Conservation (phyloP, 53 echinoderm and acorn worm genomes). For the Temnopleurus reevesii region DNA sequence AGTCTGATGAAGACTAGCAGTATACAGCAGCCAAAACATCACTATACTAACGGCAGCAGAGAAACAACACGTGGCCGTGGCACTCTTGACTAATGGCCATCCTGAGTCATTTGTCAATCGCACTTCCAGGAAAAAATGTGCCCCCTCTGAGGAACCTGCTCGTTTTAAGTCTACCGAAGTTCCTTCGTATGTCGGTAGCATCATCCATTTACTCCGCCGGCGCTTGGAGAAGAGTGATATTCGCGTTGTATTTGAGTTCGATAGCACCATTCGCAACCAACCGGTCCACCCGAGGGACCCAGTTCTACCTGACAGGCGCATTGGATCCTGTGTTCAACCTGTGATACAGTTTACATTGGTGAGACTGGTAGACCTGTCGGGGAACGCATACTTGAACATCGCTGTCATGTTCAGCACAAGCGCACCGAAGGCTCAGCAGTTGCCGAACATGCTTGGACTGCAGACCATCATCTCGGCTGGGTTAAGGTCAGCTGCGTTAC, state of each 20-base stretch:
- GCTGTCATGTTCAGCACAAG: no score
- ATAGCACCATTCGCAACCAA: background rate
- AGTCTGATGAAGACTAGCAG: no score
- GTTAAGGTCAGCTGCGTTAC: background rate
- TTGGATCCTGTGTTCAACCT: background rate
- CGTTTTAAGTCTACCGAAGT: background rate
- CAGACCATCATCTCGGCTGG: background rate
- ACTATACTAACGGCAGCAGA: background rate
- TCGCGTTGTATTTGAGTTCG: background rate
- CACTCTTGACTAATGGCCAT: background rate
- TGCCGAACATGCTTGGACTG: conserved; percentile 34
- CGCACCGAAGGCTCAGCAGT: no score
- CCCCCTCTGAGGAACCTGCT: background rate
- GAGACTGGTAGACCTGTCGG: background rate
- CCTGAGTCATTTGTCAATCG: background rate
- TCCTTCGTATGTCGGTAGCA: background rate
- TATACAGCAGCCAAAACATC: no score
- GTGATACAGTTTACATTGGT: background rate
- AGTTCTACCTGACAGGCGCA: background rate
- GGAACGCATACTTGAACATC: background rate
- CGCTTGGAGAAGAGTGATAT: background rate
- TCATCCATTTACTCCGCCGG: background rate
- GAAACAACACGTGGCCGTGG: background rate
- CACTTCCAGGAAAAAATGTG: background rate
- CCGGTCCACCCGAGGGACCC: background rate